phyloP scores from a whole-genome alignment of 2,113 vertebrate species.

The Cololabis saira region DNA sequence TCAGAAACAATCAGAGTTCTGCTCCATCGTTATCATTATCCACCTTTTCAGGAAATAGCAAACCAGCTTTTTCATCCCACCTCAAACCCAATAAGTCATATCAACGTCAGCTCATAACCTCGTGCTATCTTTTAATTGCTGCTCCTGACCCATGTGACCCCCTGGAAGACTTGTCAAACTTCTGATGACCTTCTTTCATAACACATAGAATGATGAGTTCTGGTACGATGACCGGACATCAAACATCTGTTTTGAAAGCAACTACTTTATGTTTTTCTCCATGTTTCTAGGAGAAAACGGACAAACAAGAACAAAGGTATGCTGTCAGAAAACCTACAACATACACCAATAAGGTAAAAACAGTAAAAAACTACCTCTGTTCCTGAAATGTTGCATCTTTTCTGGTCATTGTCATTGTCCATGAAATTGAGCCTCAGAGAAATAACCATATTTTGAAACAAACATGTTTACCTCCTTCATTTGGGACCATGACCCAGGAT shows the following conservation, averaged over 20 bases:
- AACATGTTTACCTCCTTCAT: neutral
- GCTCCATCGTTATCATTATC: neutral
- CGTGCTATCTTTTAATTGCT: slow-evolving; percentile 19
- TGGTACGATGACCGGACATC: neutral
- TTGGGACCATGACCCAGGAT: too few species aligned
- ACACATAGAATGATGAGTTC: neutral
- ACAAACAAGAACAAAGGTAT: too few species aligned
- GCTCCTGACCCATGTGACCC: neutral
- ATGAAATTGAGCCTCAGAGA: neutral
- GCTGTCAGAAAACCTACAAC: too few species aligned
- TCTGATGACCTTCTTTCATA: neutral
- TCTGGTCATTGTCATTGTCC: too few species aligned
- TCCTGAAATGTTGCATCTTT: too few species aligned
- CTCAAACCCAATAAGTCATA: neutral
- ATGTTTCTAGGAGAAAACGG: too few species aligned
- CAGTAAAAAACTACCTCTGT: too few species aligned
- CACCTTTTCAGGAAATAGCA: neutral
- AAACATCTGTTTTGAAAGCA: neutral
- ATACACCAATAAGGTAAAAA: too few species aligned
- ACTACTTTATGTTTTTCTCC: too few species aligned
- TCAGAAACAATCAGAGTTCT: neutral
- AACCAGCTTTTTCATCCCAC: neutral
- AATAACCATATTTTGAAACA: neutral
- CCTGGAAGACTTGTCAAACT: neutral
- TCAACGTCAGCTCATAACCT: neutral